Conservation (phyloP, 2,888 invertebrate species). For the Drosophila meridiana region DNA sequence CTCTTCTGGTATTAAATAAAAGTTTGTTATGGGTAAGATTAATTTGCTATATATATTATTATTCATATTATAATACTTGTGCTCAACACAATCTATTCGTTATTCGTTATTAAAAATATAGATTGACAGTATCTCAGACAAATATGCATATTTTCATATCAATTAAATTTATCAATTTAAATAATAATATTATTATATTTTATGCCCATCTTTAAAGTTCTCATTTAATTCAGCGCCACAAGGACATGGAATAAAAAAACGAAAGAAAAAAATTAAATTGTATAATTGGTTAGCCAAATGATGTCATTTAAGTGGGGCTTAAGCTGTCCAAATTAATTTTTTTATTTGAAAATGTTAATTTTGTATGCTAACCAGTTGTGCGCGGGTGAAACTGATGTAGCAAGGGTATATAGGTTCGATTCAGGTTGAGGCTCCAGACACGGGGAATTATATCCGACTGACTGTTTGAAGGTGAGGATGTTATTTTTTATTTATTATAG, state of each 20-base stretch:
- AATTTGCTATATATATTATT: background rate
- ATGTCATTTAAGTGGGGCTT: slow-evolving; percentile 54
- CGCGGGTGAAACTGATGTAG: background rate
- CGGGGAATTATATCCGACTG: background rate
- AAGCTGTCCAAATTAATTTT: slow-evolving; percentile 66
- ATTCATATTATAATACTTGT: too few relatives aligned
- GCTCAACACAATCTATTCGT: too few relatives aligned
- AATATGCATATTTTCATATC: background rate
- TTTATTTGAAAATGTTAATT: slow-evolving; percentile 63
- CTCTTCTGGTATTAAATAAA: background rate
- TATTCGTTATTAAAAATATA: too few relatives aligned
- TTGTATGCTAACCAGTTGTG: background rate
- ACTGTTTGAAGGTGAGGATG: background rate
- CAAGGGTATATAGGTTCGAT: background rate
- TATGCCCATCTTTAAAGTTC: background rate
- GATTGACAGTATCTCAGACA: background rate
- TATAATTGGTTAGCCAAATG: slow-evolving; percentile 42
- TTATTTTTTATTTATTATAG: background rate
- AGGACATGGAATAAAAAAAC: background rate
- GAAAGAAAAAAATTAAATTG: background rate
- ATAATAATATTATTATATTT: background rate
- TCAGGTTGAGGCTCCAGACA: background rate
- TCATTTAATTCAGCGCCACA: background rate
- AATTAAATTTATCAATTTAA: background rate
- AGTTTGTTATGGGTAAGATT: background rate